Conservation (phyloP, 2,888 invertebrate species). For the Drosophila sordidula region DNA sequence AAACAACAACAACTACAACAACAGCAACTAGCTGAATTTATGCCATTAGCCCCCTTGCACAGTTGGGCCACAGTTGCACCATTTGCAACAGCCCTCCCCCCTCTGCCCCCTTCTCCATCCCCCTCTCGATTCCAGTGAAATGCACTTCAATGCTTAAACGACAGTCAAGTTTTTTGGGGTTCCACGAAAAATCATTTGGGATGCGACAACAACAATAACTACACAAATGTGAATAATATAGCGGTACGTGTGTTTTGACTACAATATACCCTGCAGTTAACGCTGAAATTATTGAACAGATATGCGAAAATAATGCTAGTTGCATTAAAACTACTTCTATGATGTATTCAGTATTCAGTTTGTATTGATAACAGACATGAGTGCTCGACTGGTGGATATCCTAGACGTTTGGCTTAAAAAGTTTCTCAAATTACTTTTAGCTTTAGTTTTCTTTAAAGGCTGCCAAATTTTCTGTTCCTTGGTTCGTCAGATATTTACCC, state of each 20-base stretch:
- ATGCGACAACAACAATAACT: conserved; percentile 39
- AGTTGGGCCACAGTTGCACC: conserved; percentile 45
- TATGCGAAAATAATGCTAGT: no score
- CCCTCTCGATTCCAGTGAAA: conserved; percentile 38
- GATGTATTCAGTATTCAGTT: no score
- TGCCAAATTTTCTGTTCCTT: no score
- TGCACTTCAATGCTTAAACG: conserved; percentile 68
- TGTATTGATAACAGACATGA: no score
- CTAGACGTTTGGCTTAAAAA: no score
- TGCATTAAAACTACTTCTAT: no score
- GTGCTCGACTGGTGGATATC: no score
- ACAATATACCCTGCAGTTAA: not conserved
- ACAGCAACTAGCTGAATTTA: conserved; percentile 37
- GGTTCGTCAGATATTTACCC: no score
- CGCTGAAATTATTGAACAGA: no score
- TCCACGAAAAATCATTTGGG: conserved; percentile 55
- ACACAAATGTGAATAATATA: not conserved
- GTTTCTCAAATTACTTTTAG: no score
- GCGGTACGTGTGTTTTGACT: not conserved
- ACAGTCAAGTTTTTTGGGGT: conserved; percentile 57
- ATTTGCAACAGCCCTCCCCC: not conserved
- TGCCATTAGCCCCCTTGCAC: conserved; percentile 54
- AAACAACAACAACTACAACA: conserved; percentile 23
- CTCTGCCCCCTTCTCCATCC: not conserved
- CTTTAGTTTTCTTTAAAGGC: no score